These are phyloP conservation scores for Dolichopus griseipennis DNA, from an alignment of 2,888 invertebrate genomes.

Conservation along the genomic window DNA sequence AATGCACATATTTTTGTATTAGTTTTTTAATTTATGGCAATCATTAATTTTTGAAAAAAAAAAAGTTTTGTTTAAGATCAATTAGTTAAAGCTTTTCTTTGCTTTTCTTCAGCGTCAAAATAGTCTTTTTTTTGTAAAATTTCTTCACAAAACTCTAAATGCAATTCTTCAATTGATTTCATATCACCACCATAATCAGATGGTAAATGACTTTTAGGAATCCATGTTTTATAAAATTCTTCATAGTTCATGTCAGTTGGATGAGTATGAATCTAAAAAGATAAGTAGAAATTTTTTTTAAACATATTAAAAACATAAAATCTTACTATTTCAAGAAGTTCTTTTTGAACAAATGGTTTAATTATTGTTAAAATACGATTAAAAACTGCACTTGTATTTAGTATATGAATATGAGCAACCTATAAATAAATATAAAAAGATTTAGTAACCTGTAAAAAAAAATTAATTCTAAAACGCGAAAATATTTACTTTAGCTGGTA, in stretches of 20 bases:
- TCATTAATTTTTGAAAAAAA: no score
- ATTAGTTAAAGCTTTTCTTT: slow-evolving; percentile 10
- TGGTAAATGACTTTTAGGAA: slow-evolving; percentile 52
- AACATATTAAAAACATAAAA: neutral
- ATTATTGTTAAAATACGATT: slow-evolving; percentile 50
- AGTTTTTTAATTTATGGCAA: no score
- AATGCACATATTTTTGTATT: neutral
- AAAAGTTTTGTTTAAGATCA: no score
- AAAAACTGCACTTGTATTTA: slow-evolving; percentile 51
- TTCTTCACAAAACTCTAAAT: slow-evolving; percentile 20
- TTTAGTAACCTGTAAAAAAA: neutral
- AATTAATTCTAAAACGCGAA: no score
- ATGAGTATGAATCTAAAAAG: slow-evolving; percentile 53
- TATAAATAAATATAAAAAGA: neutral
- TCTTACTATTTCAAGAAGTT: slow-evolving; percentile 47
- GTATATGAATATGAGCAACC: slow-evolving; percentile 54
- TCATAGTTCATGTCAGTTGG: slow-evolving; percentile 48
- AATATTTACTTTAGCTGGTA: slow-evolving; percentile 48
- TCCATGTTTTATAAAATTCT: slow-evolving; percentile 48
- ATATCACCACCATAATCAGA: slow-evolving; percentile 55
- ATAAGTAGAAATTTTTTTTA: neutral
- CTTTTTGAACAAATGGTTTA: slow-evolving; percentile 51
- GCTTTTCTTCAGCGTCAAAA: slow-evolving; percentile 23
- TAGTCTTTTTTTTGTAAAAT: slow-evolving; percentile 18
- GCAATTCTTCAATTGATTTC: slow-evolving; percentile 17